Conservation (phyloP, 1,140 invertebrate species). For the Aradophagus sp. region DNA sequence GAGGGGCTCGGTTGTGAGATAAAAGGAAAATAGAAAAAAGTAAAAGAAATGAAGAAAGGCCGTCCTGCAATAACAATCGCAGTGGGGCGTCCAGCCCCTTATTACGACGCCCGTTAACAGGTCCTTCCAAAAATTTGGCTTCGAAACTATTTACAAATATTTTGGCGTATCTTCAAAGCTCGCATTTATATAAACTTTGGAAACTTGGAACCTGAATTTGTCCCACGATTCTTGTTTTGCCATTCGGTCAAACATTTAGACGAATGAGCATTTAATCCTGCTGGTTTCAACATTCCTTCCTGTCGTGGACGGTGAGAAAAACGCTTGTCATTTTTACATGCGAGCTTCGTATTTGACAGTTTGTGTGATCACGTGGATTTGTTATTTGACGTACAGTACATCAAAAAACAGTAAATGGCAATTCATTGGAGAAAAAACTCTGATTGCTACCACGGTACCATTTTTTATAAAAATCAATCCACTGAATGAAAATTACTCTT, state of each 20-base stretch:
- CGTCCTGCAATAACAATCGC: conserved; percentile 55
- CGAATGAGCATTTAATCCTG: no score
- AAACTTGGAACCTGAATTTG: conserved; percentile 1
- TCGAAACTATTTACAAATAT: conserved; percentile 72
- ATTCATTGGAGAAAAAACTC: conserved; percentile 59
- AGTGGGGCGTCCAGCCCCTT: conserved; percentile 68
- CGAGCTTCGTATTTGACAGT: no score
- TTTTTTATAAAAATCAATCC: no score
- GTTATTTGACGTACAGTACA: no score
- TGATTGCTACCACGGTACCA: background rate
- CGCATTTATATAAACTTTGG: conserved; percentile 9
- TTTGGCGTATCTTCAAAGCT: conserved; percentile 60
- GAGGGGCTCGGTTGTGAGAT: no score
- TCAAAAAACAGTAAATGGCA: no score
- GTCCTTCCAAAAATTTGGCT: conserved; percentile 65
- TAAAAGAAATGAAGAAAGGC: conserved; percentile 49
- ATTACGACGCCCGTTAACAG: conserved; percentile 61
- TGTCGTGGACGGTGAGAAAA: conserved; percentile 1
- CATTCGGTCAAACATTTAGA: no score
- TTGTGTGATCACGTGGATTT: no score
- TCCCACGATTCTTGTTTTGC: no score
- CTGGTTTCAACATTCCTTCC: conserved; percentile 4
- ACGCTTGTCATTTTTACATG: no score
- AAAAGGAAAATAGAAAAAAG: conserved; percentile 11
- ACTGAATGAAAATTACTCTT: no score